Evolutionary conservation across 2,113 vertebrate species (phyloP), one percentile per base, ranked within the genome.

Genomic region (Pipa parva): DNA sequence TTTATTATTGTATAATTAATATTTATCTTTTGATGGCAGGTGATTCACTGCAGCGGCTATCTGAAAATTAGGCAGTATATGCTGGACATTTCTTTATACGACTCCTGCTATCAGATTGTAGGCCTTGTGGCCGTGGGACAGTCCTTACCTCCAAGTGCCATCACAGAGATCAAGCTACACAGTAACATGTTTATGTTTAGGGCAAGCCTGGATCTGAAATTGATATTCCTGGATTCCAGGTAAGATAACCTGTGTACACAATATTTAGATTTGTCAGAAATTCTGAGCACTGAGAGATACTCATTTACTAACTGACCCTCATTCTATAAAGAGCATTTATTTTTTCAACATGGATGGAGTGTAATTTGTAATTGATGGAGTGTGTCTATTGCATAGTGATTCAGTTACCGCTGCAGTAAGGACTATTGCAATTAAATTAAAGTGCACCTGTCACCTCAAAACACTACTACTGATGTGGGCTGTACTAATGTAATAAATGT

Each of bases 121-220:
- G 93, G 95, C 45, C 83, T 97, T 74, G 93, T 97, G 82, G 95
- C 94, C 0, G 92, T 97, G 46, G 95, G 93, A 9, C 93, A 97
- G 46, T 95, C 95, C 0, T 75, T 97, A 59, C 94, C 95, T 0
- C 92, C 94, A 66, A 95, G 93, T 11, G 92, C 93, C n/a, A 87
- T 94, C 82, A 97, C 95, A 0, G 95, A 97, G 83, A 91, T 97
- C 80, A 97, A 96, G 74, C 92, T 97, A 22, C 89, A 96, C 77
- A 95, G 91, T 27, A 97, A 97, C 81, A 97, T 97, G 93, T 97
- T 97, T 71, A 97, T 97, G 95, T 97, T 97, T 79, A 84, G 95
- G 48, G 95, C 95, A 59, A 96, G 92, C 46, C 85, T 97, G 18
- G 94, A 97, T 70, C 81, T 97, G 25, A 96, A 97, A 74, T 83